Evolutionary conservation across 2,888 invertebrate species (phyloP), one percentile per base, ranked within the genome.

Genomic region (Ditula angustiorana): DNA sequence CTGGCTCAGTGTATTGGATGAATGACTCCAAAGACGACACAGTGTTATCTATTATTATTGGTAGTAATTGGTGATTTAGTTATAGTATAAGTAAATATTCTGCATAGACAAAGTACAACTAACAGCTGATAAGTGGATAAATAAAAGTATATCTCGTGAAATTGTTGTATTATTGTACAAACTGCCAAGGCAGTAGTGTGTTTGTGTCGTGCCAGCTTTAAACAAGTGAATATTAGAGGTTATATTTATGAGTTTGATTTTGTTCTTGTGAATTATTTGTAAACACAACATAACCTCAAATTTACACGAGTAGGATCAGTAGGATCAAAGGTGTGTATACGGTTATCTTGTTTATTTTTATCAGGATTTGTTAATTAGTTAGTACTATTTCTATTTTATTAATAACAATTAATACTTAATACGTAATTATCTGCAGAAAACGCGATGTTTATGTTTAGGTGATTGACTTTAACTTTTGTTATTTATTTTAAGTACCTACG

Each of bases 281-380:
- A 57, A 61, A 61, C 60, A 69, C 46, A 68, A 69, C 61, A 55
- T 66, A 69, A 67, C 69, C 66, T 70, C 60, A 46, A 67, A 64
- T 46, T 28, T 49, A 46, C 46, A 56, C 55, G 56, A 33, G 52
- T 41, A 69, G 30, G 64, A 56, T 67, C 61, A 33, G 52, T 41
- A 69, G 30, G 64, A 56, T 67, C 61, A 69, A 67, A 67, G 67
- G 68, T 69, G 37, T 61, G 47, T 56, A 53, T 47, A 23, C 28
- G 13, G 35, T 52, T 52, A 59, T 53, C 21, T 24, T 53, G 8
- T 19, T 53, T 23, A 8, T 10, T n/a, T 16, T 23, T 33, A 33
- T 53, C n/a, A 21, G 8, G 19, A 35, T n/a, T 2, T 35, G 33
- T 11, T 19, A n/a, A 21, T 11, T 21, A 10, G 44, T 11, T 21